A percentile compares a stretch with the other conserved stretches of the same genome.
phyloP scores from a whole-genome alignment of 2,888 invertebrate genomes.

The Itoplectis maculator region DNA sequence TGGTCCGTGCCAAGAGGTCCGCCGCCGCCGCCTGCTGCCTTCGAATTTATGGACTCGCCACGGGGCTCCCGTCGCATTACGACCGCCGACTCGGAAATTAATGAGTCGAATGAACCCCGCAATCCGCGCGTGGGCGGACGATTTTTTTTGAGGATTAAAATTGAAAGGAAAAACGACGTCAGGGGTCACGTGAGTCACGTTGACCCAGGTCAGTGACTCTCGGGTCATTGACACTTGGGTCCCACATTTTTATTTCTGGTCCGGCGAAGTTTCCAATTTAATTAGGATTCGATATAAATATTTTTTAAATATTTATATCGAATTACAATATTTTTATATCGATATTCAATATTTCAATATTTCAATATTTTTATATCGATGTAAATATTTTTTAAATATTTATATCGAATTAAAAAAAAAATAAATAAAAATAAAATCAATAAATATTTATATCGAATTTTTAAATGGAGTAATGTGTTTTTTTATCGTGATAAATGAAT shows the following conservation, averaged over 20 bases:
- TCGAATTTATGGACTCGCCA: slow-evolving; percentile 43
- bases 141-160: neutral
- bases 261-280: neutral
- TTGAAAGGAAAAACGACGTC: neutral
- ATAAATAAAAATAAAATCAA: too few relatives aligned
- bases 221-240: neutral
- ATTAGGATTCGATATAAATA: too few relatives aligned
- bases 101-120: slow-evolving; percentile 34
- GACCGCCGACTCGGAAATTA: slow-evolving; percentile 41
- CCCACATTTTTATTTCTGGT: neutral
- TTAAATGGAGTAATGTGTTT: too few relatives aligned
- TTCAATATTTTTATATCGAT: too few relatives aligned
- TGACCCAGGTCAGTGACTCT: slow-evolving; percentile 53
- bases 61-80: slow-evolving; percentile 36
- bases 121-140: slow-evolving; percentile 21
- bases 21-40: too few relatives aligned
- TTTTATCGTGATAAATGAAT: too few relatives aligned
- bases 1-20: slow-evolving; percentile 18
- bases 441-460: too few relatives aligned
- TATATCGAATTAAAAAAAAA: too few relatives aligned
- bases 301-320: too few relatives aligned
- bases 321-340: too few relatives aligned
- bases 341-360: too few relatives aligned
- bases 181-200: neutral
- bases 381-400: too few relatives aligned